Evolutionary conservation across 1,140 invertebrate species (phyloP).

Genomic region (Caerostris darwini): DNA sequence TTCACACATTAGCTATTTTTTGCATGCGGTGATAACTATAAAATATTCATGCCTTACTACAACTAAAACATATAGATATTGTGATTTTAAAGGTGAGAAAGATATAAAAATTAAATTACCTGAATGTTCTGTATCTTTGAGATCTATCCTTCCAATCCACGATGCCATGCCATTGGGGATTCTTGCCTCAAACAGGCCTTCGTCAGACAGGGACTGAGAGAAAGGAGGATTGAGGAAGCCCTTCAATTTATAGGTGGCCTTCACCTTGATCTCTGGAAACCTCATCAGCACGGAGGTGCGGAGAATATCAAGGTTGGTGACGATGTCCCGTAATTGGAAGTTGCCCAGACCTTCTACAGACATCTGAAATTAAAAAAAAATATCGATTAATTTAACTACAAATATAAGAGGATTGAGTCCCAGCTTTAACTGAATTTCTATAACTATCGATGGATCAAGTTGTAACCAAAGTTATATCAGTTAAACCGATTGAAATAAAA

Average conservation of each 20-base stretch:
- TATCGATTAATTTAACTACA: neutral
- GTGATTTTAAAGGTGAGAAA: no score
- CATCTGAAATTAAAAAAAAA: constrained; percentile 25
- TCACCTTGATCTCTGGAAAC: constrained; percentile 71
- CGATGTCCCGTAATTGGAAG: constrained; percentile 77
- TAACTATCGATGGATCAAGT: neutral
- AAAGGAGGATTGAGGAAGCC: constrained; percentile 71
- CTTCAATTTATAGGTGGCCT: constrained; percentile 76
- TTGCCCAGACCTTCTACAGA: constrained; percentile 72
- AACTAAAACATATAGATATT: no score
- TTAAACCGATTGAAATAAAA: no score
- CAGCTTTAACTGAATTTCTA: neutral
- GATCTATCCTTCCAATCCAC: constrained; percentile 73
- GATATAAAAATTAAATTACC: neutral
- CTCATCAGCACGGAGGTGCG: constrained; percentile 69
- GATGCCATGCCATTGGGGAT: constrained; percentile 63
- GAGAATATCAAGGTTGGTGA: constrained; percentile 73
- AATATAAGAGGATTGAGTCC: neutral
- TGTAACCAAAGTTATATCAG: neutral
- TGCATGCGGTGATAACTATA: no score
- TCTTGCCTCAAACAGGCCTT: constrained; percentile 73
- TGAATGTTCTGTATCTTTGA: constrained; percentile 30
- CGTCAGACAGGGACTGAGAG: constrained; percentile 61
- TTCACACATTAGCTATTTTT: no score
- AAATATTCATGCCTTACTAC: no score